Evolutionary conservation across 2,888 invertebrate species (phyloP).

Genomic region (Sarcophaga carnaria): DNA sequence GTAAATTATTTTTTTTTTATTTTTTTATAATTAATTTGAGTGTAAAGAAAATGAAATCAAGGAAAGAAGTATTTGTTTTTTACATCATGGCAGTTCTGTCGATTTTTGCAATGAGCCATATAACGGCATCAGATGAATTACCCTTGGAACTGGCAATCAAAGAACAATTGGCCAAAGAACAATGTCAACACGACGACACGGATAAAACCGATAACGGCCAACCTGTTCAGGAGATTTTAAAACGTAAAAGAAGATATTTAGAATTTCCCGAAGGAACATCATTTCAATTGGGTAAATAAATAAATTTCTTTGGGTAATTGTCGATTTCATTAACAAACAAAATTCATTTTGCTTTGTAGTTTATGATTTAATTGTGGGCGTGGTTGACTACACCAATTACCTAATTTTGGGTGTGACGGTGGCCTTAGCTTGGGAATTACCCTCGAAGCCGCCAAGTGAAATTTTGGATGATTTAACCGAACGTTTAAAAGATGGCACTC

Average conservation of each 20-base stretch:
- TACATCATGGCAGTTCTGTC: constrained; percentile 4
- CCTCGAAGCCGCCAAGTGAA: constrained; percentile 84
- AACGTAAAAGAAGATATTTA: constrained; percentile 81
- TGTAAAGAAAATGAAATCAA: constrained; percentile 26
- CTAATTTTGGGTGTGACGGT: constrained; percentile 88
- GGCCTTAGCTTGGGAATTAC: constrained; percentile 89
- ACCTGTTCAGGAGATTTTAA: not conserved
- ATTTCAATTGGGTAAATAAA: constrained; percentile 80
- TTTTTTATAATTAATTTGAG: not conserved
- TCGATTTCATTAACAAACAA: not conserved
- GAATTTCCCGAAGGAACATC: constrained; percentile 83
- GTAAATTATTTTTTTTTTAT: too few relatives aligned
- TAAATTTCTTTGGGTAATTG: constrained; percentile 3
- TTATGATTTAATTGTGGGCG: constrained; percentile 80
- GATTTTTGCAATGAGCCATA: not conserved
- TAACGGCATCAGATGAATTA: constrained; percentile 12
- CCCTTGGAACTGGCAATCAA: constrained; percentile 38
- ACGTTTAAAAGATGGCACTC: constrained; percentile 77
- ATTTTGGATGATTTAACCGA: constrained; percentile 76
- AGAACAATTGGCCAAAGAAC: constrained; percentile 41
- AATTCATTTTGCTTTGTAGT: constrained; percentile 71
- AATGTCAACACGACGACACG: not conserved
- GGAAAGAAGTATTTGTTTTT: not conserved
- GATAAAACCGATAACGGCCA: not conserved
- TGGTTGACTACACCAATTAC: constrained; percentile 81